Conservation (phyloP, 1,140 invertebrate species). For the Listronotus bonariensis region DNA sequence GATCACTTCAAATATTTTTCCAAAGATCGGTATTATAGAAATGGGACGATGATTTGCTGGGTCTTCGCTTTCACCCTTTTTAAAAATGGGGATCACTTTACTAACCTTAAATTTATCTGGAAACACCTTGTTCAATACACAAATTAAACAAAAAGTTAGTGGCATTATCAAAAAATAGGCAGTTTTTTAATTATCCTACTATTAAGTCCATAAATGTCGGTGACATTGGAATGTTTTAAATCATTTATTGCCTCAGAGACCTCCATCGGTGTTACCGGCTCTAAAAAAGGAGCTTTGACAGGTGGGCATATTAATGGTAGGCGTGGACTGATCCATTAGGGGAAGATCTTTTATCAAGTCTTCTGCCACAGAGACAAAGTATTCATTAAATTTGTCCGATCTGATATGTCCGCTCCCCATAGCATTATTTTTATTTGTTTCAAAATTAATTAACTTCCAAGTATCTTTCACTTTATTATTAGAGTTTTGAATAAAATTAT, state of each 20-base stretch:
- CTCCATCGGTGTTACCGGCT: too few relatives aligned
- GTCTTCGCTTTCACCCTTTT: slow-evolving; percentile 34
- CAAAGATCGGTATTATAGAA: slow-evolving; percentile 32
- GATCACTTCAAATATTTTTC: slow-evolving; percentile 36
- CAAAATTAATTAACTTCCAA: too few relatives aligned
- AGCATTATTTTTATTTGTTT: too few relatives aligned
- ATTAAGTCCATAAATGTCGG: slow-evolving; percentile 5
- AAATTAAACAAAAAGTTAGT: slow-evolving; percentile 25
- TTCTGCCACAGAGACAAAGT: too few relatives aligned
- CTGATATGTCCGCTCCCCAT: too few relatives aligned
- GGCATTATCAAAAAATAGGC: not conserved
- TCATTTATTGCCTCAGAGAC: not conserved
- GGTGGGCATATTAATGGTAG: too few relatives aligned
- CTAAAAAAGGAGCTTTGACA: too few relatives aligned
- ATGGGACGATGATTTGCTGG: slow-evolving; percentile 35
- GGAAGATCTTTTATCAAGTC: too few relatives aligned
- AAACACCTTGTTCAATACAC: slow-evolving; percentile 20
- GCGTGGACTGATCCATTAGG: too few relatives aligned
- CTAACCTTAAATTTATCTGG: slow-evolving; percentile 36
- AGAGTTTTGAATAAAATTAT: too few relatives aligned
- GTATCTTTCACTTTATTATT: too few relatives aligned
- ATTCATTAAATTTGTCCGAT: too few relatives aligned
- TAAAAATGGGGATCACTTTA: slow-evolving; percentile 36
- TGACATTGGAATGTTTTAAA: not conserved
- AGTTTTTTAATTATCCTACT: slow-evolving; percentile 3